These are phyloP conservation scores for Drosophila emarginata DNA, from an alignment of 2,888 invertebrate species.

Conservation along the genomic window DNA sequence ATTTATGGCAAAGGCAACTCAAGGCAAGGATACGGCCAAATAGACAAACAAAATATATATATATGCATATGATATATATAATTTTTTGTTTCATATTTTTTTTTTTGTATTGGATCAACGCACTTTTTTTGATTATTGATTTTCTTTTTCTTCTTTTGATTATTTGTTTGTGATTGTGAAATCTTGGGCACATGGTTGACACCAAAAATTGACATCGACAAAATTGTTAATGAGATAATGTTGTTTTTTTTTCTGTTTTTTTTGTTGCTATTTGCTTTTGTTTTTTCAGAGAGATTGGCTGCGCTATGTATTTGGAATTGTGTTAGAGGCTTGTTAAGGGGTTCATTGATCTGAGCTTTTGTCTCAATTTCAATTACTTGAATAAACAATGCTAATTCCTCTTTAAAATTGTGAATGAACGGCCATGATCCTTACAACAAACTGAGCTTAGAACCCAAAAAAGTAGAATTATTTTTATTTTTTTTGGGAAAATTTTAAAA, in stretches of 20 bases:
- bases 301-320: slow-evolving; percentile 27
- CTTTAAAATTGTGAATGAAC: slow-evolving; percentile 4
- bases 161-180: slow-evolving; percentile 55
- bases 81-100: slow-evolving; percentile 12
- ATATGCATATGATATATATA: not conserved
- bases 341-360: slow-evolving; percentile 60
- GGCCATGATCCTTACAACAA: slow-evolving; percentile 11
- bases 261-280: slow-evolving; percentile 13
- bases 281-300: slow-evolving; percentile 18
- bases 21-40: slow-evolving; percentile 63
- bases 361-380: slow-evolving; percentile 48
- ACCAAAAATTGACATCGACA: slow-evolving; percentile 50
- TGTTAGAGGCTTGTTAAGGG: slow-evolving; percentile 53
- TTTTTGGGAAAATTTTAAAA: too few relatives aligned
- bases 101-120: slow-evolving; percentile 27
- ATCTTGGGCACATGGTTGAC: slow-evolving; percentile 62
- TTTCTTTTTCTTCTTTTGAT: not conserved
- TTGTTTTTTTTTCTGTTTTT: slow-evolving; percentile 40
- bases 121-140: slow-evolving; percentile 11
- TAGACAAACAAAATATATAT: not conserved
- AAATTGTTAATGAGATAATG: slow-evolving; percentile 63
- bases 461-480: too few relatives aligned
- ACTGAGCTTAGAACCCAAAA: slow-evolving; percentile 25
- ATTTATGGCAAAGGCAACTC: slow-evolving; percentile 44
- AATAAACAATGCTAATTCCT: slow-evolving; percentile 28